Evolutionary conservation across 2,113 vertebrate species (phyloP), one percentile per base, ranked within the genome.

Genomic region (Gambusia holbrooki): DNA sequence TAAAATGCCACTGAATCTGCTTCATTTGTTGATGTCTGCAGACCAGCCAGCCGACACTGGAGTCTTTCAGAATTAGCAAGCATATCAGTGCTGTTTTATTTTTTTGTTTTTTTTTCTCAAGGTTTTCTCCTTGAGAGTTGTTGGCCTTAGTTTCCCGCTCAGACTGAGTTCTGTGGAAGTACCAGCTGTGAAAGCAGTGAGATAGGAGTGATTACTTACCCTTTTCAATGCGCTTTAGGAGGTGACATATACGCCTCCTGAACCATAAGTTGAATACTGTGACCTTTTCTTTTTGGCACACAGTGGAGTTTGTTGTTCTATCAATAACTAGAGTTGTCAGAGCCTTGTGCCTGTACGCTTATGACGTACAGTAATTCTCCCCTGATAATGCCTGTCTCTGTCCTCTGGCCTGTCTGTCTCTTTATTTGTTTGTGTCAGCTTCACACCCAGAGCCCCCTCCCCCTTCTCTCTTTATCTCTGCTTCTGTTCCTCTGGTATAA

Each of bases 241-340:
- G 5, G 75, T 71, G 82, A 83, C 62, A 71, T 0, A 64, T 69
- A 67, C 1, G 4, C 79, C 63, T 84, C 29, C 30, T 68, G 69
- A 73, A 66, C 68, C 66, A 84, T 71, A 81, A 60, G 22, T 78
- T 77, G 73, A 58, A 72, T 80, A 76, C 74, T 74, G 62, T 84
- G 84, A 91, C 86, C 88, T 91, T 90, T 88, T 68, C 63, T 61
- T 63, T 71, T 68, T 63, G 69, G 77, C 81, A 74, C 3, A 61
- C 40, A 74, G 72, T 62, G 29, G 35, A 73, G 40, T 77, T 82
- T 84, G 78, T 81, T 79, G 75, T 64, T 85, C 69, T 40, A 82
- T 88, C 79, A 83, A 81, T 84, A 85, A 84, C 54, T 19, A 68
- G 79, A 73, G 80, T 81, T 63, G 80, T 69, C 79, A 73, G 71